Evolutionary conservation across 1,140 invertebrate species (phyloP), one percentile per base, ranked within the genome.

Genomic region (Sitodiplosis mosellana): DNA sequence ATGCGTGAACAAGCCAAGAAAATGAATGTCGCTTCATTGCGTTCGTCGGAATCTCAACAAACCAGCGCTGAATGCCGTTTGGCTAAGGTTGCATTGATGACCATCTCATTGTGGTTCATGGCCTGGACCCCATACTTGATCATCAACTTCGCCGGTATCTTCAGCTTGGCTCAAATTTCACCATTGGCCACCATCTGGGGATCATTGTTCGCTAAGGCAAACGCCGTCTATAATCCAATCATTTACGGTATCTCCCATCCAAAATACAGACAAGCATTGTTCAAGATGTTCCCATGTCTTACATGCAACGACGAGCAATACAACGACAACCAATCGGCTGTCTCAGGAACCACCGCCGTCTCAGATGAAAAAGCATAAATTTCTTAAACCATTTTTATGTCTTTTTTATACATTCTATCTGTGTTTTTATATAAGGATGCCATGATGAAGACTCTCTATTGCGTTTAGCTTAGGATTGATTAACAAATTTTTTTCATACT

Each of bases 101-200:
- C 80, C 50, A 79, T 84, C 49, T 72, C 74, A 10, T 61, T 83
- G 46, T 86, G 79, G 78, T 76, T 85, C 61, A 69, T 82, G 61
- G 81, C 81, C 17, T 82, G 80, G 80, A 81, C 79, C 34, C 79
- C 79, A 19, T 82, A 81, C 57, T 67, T 80, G 46, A 73, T 78
- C 17, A 79, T 85, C 53, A 81, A 81, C 57, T 78, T 75, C 56
- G 69, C 75, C 17, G 80, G 78, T 46, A 70, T 82, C 51, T 80
- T 81, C 57, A 69, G 73, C 51, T 68, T 65, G 21, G 65, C 67
- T 43, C 68, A 69, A 46, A 73, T 83, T 50, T 78, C 72, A 51
- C 77, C 78, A 4, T 63, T 80, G 11, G 70, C 70, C 45, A 77
- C 76, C 27, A 78, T 78, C 59, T 78, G 76, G 65, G 76, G 77